These are phyloP conservation scores for Xiphophorus couchianus DNA, from an alignment of 2,113 vertebrate genomes.

Conservation along the genomic window DNA sequence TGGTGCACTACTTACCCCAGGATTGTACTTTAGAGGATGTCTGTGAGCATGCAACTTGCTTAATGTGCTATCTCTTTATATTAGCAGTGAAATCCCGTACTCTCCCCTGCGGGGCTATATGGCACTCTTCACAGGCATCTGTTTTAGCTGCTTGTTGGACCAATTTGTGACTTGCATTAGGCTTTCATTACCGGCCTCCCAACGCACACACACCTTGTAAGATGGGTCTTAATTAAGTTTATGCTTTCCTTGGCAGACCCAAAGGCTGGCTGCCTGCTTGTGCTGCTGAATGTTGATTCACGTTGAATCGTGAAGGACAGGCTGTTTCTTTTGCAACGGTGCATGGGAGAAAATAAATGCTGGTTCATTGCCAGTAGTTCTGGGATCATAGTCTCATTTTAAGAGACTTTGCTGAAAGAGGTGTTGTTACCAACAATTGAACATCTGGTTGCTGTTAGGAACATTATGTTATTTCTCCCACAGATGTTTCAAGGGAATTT, in stretches of 20 bases:
- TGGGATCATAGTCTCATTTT: conserved; percentile 21
- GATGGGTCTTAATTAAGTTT: conserved; percentile 74
- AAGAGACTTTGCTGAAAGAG: conserved; percentile 22
- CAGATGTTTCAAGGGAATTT: conserved; percentile 5
- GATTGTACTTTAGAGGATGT: background rate
- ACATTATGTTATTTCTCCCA: background rate
- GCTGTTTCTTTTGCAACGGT: conserved; percentile 43
- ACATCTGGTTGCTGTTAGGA: background rate
- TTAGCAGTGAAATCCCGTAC: conserved; percentile 16
- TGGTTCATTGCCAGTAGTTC: conserved; percentile 54
- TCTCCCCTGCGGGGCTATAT: conserved; percentile 23
- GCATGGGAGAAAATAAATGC: conserved; percentile 44
- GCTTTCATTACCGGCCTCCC: conserved; percentile 71
- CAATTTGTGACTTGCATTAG: conserved; percentile 65
- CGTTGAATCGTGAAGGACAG: conserved; percentile 66
- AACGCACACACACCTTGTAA: conserved; percentile 67
- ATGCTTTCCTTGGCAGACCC: conserved; percentile 72
- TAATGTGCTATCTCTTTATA: conserved; percentile 37
- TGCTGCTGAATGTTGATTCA: conserved; percentile 73
- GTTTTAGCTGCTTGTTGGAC: conserved; percentile 67
- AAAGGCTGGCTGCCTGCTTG: conserved; percentile 51
- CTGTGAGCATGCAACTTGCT: background rate
- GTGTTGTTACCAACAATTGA: conserved; percentile 6
- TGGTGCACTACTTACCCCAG: background rate
- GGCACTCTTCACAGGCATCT: conserved; percentile 50